Percentiles rank a stretch among this genome's conserved stretches.
phyloP scores from a whole-genome alignment of 2,113 vertebrate genomes.

The Plectropomus leopardus region DNA sequence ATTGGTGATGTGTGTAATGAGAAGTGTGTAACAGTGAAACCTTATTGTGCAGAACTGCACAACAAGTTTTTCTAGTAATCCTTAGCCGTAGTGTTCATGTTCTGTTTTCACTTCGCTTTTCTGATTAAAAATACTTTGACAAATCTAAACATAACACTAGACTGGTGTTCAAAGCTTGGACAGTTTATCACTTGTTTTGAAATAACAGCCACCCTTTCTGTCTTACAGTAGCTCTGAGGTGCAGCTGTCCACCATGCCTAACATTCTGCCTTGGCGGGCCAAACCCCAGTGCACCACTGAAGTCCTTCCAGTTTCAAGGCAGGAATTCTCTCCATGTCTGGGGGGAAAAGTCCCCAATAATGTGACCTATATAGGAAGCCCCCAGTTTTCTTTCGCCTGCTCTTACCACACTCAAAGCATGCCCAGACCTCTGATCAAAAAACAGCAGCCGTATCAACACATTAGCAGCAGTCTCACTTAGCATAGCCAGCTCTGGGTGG shows the following conservation, averaged over 20 bases:
- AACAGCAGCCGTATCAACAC: conserved; percentile 49
- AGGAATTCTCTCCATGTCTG: conserved; percentile 79
- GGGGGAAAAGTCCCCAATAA: conserved; percentile 74
- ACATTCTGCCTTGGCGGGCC: conserved; percentile 80
- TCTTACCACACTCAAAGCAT: conserved; percentile 1
- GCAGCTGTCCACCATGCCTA: conserved; percentile 82
- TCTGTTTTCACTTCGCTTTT: conserved; percentile 67
- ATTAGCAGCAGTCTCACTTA: conserved; percentile 56
- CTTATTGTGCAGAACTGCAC: conserved; percentile 6
- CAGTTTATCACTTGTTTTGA: conserved; percentile 40
- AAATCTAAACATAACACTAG: conserved; percentile 24
- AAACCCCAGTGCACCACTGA: conserved; percentile 80
- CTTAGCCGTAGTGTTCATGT: background rate
- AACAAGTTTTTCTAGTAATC: conserved; percentile 34
- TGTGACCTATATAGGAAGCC: conserved; percentile 66
- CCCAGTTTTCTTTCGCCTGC: conserved; percentile 1
- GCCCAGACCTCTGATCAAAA: conserved; percentile 28
- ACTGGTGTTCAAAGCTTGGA: background rate
- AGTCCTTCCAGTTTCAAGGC: conserved; percentile 77
- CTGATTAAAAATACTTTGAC: conserved; percentile 15
- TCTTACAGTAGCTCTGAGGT: conserved; percentile 67
- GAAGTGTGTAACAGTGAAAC: conserved; percentile 44
- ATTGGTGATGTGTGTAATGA: background rate
- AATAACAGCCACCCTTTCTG: conserved; percentile 17
- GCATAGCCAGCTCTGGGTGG: conserved; percentile 41